Percentiles rank a stretch among this genome's conserved stretches.
phyloP scores from a whole-genome alignment of 2,888 invertebrate genomes.

The Phaedon cochleariae region DNA sequence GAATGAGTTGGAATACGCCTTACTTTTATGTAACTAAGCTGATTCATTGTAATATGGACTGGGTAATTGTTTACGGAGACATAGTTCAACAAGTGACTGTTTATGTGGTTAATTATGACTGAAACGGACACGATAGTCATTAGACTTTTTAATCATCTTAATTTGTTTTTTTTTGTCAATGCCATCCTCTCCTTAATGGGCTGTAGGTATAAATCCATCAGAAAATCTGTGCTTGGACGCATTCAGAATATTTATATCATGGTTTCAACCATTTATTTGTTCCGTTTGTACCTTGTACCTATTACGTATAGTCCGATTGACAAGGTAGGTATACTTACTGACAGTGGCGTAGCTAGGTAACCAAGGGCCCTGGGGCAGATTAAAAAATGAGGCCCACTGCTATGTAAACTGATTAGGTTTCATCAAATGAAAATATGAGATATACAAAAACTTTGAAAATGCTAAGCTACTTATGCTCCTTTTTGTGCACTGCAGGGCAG shows the following conservation, averaged over 20 bases:
- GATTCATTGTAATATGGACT: slow-evolving; percentile 1
- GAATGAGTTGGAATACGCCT: not conserved
- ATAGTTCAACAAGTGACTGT: slow-evolving; percentile 14
- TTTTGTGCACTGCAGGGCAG: no score
- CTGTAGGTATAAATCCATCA: slow-evolving; percentile 4
- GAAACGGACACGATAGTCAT: slow-evolving; percentile 13
- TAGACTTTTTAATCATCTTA: slow-evolving; percentile 11
- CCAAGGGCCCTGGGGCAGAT: no score
- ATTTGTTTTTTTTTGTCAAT: slow-evolving; percentile 17
- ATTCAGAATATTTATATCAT: not conserved
- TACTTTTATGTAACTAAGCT: not conserved
- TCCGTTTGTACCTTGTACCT: no score
- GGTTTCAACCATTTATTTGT: no score
- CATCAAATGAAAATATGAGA: no score
- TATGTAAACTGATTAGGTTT: no score
- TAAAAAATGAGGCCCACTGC: no score
- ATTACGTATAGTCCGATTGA: no score
- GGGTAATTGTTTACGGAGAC: slow-evolving; percentile 7
- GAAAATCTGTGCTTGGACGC: not conserved
- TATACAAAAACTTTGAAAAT: no score
- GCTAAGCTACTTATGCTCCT: no score
- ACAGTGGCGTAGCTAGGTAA: no score
- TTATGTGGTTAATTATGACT: slow-evolving; percentile 17
- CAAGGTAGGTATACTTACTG: no score
- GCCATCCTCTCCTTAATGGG: slow-evolving; percentile 11